Evolutionary conservation across 1,140 invertebrate species (phyloP), one percentile per base, ranked within the genome.

Genomic region (Drosophila tristis): DNA sequence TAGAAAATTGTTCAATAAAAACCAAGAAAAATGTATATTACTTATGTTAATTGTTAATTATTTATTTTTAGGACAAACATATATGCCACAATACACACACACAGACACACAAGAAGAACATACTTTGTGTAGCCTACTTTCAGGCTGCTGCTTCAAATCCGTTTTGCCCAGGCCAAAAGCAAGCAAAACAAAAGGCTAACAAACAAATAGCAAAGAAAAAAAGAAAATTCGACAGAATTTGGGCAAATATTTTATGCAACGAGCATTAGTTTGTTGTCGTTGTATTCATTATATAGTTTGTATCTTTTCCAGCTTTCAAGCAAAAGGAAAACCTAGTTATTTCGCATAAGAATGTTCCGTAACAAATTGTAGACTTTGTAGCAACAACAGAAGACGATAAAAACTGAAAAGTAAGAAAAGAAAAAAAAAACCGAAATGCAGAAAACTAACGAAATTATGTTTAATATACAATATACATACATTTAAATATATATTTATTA

Each of bases 341-440:
- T 84, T 86, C 81, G 73, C 53, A 86, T 86, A 87, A 87, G 84
- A 89, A 89, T 89, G 85, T 89, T 89, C 80, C 84, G 77, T 89
- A 90, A 87, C 84, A 80, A 90, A 80, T 65, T 77, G 84, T 87
- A 87, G 84, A 87, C 84, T 87, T 85, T 87, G 64, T 70, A 87
- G 84, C 67, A 87, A 87, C 84, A 89, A 87, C 66, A 82, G 48
- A 87, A 87, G 84, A 87, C 84, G 84, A 87, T 87, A 87, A 87
- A 39, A 87, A 87, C 84, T 89, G 76, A 84, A 89, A 89, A 87
- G 64, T 70, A 70, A 84, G 79, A 89, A 54, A 49, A 44, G 15
- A 58, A 49, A 58, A 31, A 56, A 54, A 43, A 51, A 57, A 59
- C 54, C 16, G 16, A 43, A 44, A 48, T 51, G 35, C 35, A 39